Evolutionary conservation across 1,140 invertebrate genomes (phyloP).

Genomic region (Dendroctonus valens): DNA sequence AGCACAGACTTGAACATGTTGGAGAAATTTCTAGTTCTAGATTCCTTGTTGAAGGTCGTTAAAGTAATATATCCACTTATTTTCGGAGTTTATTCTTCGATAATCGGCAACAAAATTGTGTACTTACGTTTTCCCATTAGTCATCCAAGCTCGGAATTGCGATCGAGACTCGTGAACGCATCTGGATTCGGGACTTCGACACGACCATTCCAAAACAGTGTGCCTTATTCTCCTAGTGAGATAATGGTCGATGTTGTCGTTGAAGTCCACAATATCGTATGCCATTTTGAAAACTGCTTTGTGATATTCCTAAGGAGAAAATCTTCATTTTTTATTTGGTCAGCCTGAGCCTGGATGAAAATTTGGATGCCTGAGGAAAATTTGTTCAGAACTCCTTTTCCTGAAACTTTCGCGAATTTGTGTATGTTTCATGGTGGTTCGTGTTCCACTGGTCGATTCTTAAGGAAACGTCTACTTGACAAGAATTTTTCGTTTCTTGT

Average conservation of each 20-base stretch:
- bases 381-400: too few species aligned
- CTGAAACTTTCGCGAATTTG: too few species aligned
- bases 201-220: slow-evolving; percentile 54
- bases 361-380: too few species aligned
- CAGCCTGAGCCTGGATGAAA: too few species aligned
- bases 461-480: too few species aligned
- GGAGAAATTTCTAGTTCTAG: neutral
- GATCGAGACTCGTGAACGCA: slow-evolving; percentile 51
- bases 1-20: too few species aligned
- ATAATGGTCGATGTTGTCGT: slow-evolving; percentile 48
- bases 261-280: slow-evolving; percentile 38
- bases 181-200: slow-evolving; percentile 52
- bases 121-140: slow-evolving; percentile 35
- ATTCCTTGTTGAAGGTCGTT: neutral
- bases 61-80: neutral
- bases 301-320: slow-evolving; percentile 33
- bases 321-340: too few species aligned
- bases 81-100: too few species aligned
- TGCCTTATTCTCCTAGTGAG: slow-evolving; percentile 53
- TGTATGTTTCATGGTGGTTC: too few species aligned
- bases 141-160: slow-evolving; percentile 54
- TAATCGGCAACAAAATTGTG: too few species aligned
- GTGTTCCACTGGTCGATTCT: too few species aligned
- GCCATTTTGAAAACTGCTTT: slow-evolving; percentile 38
- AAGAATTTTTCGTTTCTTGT: too few species aligned